Base-by-base conservation (phyloP, 2,797 vertebrate species). In the Sebastes baramenuke region DNA sequence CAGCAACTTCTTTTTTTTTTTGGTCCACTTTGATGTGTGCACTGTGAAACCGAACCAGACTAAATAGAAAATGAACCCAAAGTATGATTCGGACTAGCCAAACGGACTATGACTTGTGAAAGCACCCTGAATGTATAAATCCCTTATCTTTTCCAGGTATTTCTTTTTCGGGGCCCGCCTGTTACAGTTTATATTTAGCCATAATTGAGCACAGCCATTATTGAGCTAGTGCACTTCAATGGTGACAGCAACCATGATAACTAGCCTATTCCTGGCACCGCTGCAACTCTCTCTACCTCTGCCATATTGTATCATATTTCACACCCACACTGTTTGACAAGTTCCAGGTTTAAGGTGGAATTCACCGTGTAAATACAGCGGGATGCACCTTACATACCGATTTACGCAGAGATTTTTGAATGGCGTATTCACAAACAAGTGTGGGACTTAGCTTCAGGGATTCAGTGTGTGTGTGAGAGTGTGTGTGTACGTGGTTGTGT, bases 321-420 rank as follows among this genome's bases (percentile, higher is more conserved):
- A 88, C 85, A 83, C 80, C 16, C 16, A 73, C 71, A 80, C 42
- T 83, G 71, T 87, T 85, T 81, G 87, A 89, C 85, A 90, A 84
- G 72, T 86, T 84, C 73, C 73, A 75, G 70, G 76, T 85, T 81
- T 81, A 83, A 83, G 73, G 80, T 77, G 68, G 61, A 85, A 85
- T 86, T 89, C 64, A 78, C 52, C 30, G 8, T 71, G 83, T 77
- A 84, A 87, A 88, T 81, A 72, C 27, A 81, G 64, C 74, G 27
- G 34, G 70, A 72, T 80, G 75, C 30, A 75, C 49, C 67, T 74
- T 38, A 61, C 59, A 81, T 46, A 73, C 29, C 1, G 22, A 80
- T 88, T 83, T 69, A 78, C 4, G 9, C 27, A 52, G 62, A 77
- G 34, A 69, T 77, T 84, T 91, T 76, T 89, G 73, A 89, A 89